A percentile compares a stretch with the other conserved stretches of the same genome.
phyloP scores from a whole-genome alignment of 2,113 vertebrate species.

The Siniperca chuatsi region DNA sequence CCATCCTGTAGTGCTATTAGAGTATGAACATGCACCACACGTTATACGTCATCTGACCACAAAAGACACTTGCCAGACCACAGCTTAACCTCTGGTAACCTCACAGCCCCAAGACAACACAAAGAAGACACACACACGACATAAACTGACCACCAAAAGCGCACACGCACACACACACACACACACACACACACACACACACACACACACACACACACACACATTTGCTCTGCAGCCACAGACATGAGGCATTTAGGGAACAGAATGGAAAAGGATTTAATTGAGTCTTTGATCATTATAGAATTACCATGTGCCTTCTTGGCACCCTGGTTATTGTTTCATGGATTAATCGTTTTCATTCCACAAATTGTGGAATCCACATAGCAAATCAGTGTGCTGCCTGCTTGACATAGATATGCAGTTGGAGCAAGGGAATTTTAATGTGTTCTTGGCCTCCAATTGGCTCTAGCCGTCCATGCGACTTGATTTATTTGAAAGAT shows the following conservation, averaged over 20 bases:
- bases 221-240: constrained; percentile 47
- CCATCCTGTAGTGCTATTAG: constrained; percentile 21
- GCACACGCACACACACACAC: constrained; percentile 28
- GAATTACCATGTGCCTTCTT: constrained; percentile 78
- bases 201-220: too few species aligned
- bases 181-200: constrained; percentile 37
- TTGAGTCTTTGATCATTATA: constrained; percentile 81
- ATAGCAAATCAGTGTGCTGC: constrained; percentile 71
- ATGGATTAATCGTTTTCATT: constrained; percentile 82
- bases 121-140: constrained; percentile 35
- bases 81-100: constrained; percentile 52
- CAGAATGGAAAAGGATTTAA: constrained; percentile 76
- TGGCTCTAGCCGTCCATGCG: constrained; percentile 73
- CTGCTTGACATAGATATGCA: constrained; percentile 78
- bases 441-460: constrained; percentile 74
- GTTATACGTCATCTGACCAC: constrained; percentile 57
- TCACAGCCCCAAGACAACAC: constrained; percentile 27
- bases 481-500: constrained; percentile 85
- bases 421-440: constrained; percentile 70
- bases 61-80: constrained; percentile 52
- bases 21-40: constrained; percentile 42
- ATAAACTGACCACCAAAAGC: constrained; percentile 25
- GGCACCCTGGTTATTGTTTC: constrained; percentile 79
- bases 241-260: constrained; percentile 70
- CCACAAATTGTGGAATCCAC: constrained; percentile 79